Evolutionary conservation across 2,797 vertebrate species (phyloP), one percentile per base, ranked within the genome.

Genomic region (Orestias chungarensis): DNA sequence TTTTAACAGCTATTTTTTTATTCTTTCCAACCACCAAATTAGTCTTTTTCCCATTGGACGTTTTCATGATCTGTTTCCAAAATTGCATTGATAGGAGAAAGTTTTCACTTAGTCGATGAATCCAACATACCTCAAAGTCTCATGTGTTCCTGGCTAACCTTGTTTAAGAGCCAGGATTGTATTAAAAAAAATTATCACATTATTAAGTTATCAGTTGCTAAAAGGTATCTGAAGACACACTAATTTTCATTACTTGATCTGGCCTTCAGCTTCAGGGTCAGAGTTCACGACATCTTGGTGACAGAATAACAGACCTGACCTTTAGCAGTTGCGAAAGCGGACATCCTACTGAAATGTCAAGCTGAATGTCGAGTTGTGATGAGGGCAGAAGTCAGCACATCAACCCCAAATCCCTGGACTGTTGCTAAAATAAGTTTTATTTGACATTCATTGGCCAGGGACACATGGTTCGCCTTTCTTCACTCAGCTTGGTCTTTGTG

Each of bases 321-420:
- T 90, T 90, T 85, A 82, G 57, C 18, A 18, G 71, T 54, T 73
- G 69, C 47, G 80, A 72, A 66, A 81, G 68, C 82, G 67, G 82
- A 81, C 70, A 82, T 87, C 78, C 81, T 80, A 42, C 84, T 82
- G 78, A 93, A 94, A 93, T 93, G 91, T 88, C 92, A 86, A 18
- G 67, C 79, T 92, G 86, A 94, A 93, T 93, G 87, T 90, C 91
- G 88, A 70, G 71, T 66, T 65, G 7, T 81, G 81, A 88, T 68
- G 74, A 35, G 75, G 81, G 75, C 66, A 71, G 12, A 23, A 81
- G 71, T 86, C 73, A 52, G 49, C 42, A 35, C 69, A 70, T 71
- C 83, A 27, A 49, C 27, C 59, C 38, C 35, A 42, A 62, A 27
- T 62, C 35, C 14, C 59, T 62, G 31, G 54, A 50, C 71, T 57